Evolutionary conservation across 2,797 vertebrate genomes (phyloP).

Genomic region (Ambastaia sidthimunki): DNA sequence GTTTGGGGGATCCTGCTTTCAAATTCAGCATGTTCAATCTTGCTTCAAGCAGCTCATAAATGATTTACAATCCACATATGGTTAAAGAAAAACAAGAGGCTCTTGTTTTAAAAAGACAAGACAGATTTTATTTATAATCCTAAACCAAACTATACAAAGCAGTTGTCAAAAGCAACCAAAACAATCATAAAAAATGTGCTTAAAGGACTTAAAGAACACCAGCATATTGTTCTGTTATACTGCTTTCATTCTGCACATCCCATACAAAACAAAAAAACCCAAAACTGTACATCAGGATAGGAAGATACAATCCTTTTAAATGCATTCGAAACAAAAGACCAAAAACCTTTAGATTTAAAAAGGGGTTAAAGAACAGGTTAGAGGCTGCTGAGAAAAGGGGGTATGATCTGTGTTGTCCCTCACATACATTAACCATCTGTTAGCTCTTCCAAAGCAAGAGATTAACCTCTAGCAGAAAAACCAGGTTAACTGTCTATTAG

Average conservation of each 20-base stretch:
- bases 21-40: not conserved
- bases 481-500: slow-evolving; percentile 78
- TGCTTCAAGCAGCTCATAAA: not conserved
- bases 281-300: slow-evolving; percentile 74
- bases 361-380: slow-evolving; percentile 82
- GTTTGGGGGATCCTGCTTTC: not conserved
- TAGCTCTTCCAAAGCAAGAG: slow-evolving; percentile 72
- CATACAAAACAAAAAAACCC: slow-evolving; percentile 69
- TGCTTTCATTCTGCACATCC: slow-evolving; percentile 77
- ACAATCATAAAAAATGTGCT: slow-evolving; percentile 71
- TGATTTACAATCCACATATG: not conserved
- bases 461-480: slow-evolving; percentile 81
- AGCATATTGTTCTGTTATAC: slow-evolving; percentile 60
- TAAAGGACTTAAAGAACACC: slow-evolving; percentile 57
- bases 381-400: slow-evolving; percentile 66
- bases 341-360: slow-evolving; percentile 82
- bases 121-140: slow-evolving; percentile 83
- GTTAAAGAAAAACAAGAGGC: slow-evolving; percentile 9
- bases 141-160: slow-evolving; percentile 91
- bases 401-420: slow-evolving; percentile 66
- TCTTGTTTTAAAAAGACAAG: slow-evolving; percentile 82
- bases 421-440: slow-evolving; percentile 76
- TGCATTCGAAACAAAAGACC: slow-evolving; percentile 84
- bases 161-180: slow-evolving; percentile 85
- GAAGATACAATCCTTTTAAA: slow-evolving; percentile 82